phyloP scores from a whole-genome alignment of 1,140 invertebrate species.

The Ceratina calcarata region DNA sequence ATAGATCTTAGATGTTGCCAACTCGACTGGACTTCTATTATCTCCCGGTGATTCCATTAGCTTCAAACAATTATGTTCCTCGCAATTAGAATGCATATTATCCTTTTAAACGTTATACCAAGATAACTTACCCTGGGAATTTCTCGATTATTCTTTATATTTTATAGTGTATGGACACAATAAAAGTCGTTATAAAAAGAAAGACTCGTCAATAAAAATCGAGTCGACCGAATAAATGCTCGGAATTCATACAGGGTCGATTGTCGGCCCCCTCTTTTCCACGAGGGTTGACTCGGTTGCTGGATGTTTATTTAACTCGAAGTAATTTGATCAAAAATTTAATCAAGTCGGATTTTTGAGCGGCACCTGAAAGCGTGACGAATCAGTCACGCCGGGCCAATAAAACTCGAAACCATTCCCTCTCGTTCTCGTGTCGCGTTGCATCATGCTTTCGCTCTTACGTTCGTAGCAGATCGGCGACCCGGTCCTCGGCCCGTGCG shows the following conservation, averaged over 20 bases:
- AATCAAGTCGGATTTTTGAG: conserved; percentile 80
- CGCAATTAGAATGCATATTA: too few relatives aligned
- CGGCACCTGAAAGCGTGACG: conserved; percentile 71
- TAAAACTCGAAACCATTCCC: conserved; percentile 75
- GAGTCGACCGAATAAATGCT: conserved; percentile 64
- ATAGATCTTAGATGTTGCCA: conserved; percentile 32
- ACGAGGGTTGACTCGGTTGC: conserved; percentile 49
- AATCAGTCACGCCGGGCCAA: conserved; percentile 73
- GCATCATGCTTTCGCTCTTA: not conserved
- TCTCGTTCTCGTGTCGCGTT: conserved; percentile 18
- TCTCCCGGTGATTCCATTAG: conserved; percentile 20
- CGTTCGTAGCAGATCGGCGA: conserved; percentile 35
- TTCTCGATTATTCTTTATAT: not conserved
- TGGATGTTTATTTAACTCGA: conserved; percentile 79
- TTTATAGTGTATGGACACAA: not conserved
- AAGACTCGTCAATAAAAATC: conserved; percentile 63
- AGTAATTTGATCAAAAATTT: conserved; percentile 82
- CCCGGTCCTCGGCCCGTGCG: conserved; percentile 20
- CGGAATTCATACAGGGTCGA: conserved; percentile 68
- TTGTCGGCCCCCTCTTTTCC: conserved; percentile 18
- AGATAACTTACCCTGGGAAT: too few relatives aligned
- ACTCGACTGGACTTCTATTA: conserved; percentile 21
- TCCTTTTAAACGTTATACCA: too few relatives aligned
- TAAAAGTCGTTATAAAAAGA: conserved; percentile 26
- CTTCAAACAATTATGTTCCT: conserved; percentile 2